A percentile compares a stretch with the other conserved stretches of the same genome.
Evolutionary conservation across 2,797 vertebrate genomes (phyloP).

Genomic region (Sparidentex hasta): DNA sequence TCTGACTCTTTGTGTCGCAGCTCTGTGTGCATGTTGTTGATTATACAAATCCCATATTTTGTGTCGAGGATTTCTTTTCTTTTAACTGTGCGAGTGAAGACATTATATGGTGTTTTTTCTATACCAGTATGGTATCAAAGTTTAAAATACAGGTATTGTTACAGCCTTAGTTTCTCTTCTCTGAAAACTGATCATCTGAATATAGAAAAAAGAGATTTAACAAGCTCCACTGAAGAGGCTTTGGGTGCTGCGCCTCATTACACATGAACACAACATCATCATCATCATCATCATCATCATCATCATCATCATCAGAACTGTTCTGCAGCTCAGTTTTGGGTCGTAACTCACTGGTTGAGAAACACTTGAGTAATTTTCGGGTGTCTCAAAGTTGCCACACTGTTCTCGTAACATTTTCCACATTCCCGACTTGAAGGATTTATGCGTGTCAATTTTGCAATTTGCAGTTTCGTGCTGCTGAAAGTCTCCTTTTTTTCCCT

Average conservation of each 20-base stretch:
- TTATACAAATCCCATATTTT: too few relatives aligned
- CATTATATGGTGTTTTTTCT: too few relatives aligned
- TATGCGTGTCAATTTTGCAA: conserved; percentile 33
- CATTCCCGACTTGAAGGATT: conserved; percentile 45
- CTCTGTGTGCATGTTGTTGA: too few relatives aligned
- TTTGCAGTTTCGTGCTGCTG: conserved; percentile 21
- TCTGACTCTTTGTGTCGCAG: too few relatives aligned
- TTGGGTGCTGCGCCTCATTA: background rate
- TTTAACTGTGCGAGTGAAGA: too few relatives aligned
- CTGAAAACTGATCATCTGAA: background rate
- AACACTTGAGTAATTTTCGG: background rate
- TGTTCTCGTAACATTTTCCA: conserved; percentile 13
- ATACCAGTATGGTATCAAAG: too few relatives aligned
- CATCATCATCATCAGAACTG: background rate
- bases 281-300: too few relatives aligned
- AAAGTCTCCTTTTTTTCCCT: conserved; percentile 22
- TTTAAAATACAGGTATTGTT: too few relatives aligned
- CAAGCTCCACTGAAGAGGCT: background rate
- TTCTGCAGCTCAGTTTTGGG: background rate
- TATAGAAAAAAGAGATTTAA: background rate
- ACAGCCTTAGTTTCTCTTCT: too few relatives aligned
- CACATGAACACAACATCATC: background rate
- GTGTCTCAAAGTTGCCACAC: background rate
- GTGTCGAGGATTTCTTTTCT: too few relatives aligned
- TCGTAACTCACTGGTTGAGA: conserved; percentile 49